Conservation (phyloP, 2,888 invertebrate genomes). For the Baccha elongata region DNA sequence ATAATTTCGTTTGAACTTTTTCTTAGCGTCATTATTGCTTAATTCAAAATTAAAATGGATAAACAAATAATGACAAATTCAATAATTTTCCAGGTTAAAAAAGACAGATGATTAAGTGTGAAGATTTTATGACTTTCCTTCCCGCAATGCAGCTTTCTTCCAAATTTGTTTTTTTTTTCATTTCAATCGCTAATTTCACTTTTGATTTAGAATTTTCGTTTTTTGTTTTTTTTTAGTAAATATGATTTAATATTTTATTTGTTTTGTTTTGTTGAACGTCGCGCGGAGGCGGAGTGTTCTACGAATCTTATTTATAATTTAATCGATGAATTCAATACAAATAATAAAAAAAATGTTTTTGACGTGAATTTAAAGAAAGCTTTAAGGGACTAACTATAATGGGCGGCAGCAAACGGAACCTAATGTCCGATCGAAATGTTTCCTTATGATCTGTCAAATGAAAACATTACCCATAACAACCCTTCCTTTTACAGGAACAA, state of each 20-base stretch:
- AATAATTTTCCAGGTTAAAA: background rate
- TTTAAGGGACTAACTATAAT: too few species aligned
- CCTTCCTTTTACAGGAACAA: too few species aligned
- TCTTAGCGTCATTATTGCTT: constrained; percentile 11
- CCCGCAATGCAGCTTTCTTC: background rate
- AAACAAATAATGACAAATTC: constrained; percentile 9
- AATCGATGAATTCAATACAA: too few species aligned
- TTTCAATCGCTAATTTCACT: background rate
- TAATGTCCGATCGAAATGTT: too few species aligned
- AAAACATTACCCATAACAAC: too few species aligned
- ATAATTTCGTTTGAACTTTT: constrained; percentile 9
- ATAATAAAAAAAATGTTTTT: too few species aligned
- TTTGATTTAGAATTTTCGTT: background rate
- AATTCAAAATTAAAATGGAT: constrained; percentile 32
- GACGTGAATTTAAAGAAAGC: too few species aligned
- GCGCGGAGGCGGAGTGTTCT: too few species aligned
- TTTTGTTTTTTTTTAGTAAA: background rate
- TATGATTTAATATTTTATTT: too few species aligned
- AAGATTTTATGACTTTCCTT: background rate
- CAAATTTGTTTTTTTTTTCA: background rate
- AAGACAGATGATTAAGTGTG: background rate
- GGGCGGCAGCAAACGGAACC: too few species aligned
- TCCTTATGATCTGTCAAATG: too few species aligned
- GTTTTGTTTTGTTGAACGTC: background rate
- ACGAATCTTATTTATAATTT: too few species aligned